These are phyloP conservation scores for Temnothorax nylanderi DNA, from an alignment of 1,140 invertebrate genomes.

Conservation along the genomic window DNA sequence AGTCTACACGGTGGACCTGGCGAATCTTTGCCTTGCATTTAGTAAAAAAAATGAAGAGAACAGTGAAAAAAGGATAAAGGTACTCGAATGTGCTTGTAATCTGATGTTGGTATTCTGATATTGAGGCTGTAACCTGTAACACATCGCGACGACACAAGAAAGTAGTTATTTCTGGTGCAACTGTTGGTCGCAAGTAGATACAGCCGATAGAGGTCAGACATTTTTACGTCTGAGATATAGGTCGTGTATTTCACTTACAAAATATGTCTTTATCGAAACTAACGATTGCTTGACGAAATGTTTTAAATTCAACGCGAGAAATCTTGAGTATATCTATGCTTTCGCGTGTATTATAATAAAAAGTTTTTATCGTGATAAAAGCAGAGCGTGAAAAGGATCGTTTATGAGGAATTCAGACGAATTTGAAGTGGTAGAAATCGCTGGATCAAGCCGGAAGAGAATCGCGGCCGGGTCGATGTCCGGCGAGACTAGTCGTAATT, in stretches of 20 bases:
- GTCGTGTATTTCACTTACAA: not conserved
- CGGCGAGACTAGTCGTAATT: conserved; percentile 65
- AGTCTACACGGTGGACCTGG: conserved; percentile 40
- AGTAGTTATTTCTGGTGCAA: not conserved
- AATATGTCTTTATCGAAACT: not conserved
- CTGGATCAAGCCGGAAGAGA: conserved; percentile 12
- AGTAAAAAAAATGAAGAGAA: not conserved
- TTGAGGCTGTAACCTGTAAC: not conserved
- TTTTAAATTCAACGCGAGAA: not conserved
- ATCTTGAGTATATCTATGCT: not conserved
- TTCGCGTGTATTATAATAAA: not conserved
- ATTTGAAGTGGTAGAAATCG: conserved; percentile 13
- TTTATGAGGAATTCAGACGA: conserved; percentile 20
- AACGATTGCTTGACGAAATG: not conserved
- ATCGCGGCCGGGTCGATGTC: conserved; percentile 42
- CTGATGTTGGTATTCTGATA: not conserved
- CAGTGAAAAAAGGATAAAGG: not conserved
- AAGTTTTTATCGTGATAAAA: not conserved
- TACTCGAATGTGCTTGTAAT: not conserved
- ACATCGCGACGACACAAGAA: not conserved
- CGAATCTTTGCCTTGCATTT: conserved; percentile 1
- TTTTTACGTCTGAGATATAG: not conserved
- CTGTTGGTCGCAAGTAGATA: not conserved
- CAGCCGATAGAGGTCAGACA: not conserved
- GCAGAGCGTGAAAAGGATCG: not conserved